Base-by-base conservation (phyloP, 2,113 vertebrate genomes). In the Ictalurus furcatus region DNA sequence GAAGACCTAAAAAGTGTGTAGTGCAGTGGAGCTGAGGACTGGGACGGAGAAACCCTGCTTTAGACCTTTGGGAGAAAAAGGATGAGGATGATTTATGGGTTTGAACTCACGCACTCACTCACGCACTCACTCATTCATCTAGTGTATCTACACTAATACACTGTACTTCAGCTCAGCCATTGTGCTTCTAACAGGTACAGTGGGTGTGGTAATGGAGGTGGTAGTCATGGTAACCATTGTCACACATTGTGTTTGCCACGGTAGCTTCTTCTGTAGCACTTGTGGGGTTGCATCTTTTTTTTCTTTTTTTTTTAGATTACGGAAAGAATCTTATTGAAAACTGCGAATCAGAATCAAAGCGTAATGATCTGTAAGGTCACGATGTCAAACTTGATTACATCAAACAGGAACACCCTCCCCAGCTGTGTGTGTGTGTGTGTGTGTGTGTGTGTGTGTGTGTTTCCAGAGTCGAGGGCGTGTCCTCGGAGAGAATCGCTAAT, bases 401-500 rank as follows among this genome's bases (percentile, higher is more conserved):
- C 52, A 52, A 28, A 81, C 52, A 58, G 56, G 30, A 82, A 59
- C 30, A 23, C 30, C 21, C 4, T 37, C 30, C 34, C 34, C 12
- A 40, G 4, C 8, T 59, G 1, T 83, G 44, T 44, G 44, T 44
- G 44, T 44, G 44, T 48, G 14, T 48, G 25, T 44, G 25, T 73
- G 21, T 21, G 48, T 54, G 28, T 71, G 54, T 48, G 67, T 58
- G 52, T 34, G 28, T 25, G 21, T 56, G 5, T 16, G 40, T 85
- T 82, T 69, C 63, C 48, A 19, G 52, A 92, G 91, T 93, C 93
- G 92, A 90, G 93, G 93, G 94, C 91, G 88, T 94, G 94, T 95
- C 95, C 94, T 93, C 93, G 93, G 93, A 95, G 94, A 94, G 93
- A 95, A 95, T 95, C 93, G 91, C 91, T 96, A 94, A 94, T 95